Evolutionary conservation across 2,113 vertebrate genomes (phyloP).

Genomic region (Callipepla squamata): DNA sequence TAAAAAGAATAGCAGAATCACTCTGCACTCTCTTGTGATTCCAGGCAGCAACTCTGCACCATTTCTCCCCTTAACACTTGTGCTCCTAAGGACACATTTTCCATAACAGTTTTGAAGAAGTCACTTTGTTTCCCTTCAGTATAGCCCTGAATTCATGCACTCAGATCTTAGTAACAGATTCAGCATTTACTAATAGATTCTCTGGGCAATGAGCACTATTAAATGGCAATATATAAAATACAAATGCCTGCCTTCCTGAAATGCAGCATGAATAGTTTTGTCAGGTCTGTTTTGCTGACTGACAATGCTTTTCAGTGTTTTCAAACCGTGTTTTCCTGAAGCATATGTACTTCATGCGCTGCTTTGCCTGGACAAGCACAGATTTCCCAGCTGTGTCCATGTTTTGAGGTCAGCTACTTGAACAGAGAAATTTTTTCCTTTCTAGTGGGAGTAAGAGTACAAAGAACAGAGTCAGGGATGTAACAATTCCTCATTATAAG

Average conservation of each 20-base stretch:
- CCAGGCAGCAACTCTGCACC: not conserved
- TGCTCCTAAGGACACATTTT: not conserved
- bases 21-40: not conserved
- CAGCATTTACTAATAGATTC: not conserved
- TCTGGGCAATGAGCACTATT: not conserved
- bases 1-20: not conserved
- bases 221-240: not conserved
- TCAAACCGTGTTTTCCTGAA: not conserved
- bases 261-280: not conserved
- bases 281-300: not conserved
- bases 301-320: not conserved
- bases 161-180: not conserved
- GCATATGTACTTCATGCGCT: not conserved
- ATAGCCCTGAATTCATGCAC: rapidly evolving
- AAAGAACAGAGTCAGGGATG: slow-evolving; percentile 43
- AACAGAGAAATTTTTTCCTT: slow-evolving; percentile 32
- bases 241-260: not conserved
- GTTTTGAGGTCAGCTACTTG: slow-evolving; percentile 44
- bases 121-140: not conserved
- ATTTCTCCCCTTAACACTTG: not conserved
- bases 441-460: slow-evolving; percentile 20
- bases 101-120: not conserved
- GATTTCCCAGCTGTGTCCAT: slow-evolving; percentile 21
- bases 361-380: not conserved
- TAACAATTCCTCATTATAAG: slow-evolving; percentile 55